These are phyloP conservation scores for Platynereis dumerilii DNA, from an alignment of 2,888 invertebrate genomes.

Conservation along the genomic window DNA sequence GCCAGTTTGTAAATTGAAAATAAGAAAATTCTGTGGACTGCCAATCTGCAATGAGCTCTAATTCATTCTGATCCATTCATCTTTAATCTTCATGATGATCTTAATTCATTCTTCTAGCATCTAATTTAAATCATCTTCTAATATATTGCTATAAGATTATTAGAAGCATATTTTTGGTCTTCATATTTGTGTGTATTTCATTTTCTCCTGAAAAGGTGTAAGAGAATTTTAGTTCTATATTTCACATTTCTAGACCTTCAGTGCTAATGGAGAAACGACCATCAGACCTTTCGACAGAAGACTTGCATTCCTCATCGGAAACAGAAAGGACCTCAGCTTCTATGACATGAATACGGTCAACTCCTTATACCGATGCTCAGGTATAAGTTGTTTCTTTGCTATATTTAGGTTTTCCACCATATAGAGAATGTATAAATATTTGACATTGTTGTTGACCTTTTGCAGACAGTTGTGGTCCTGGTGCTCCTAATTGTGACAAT, in stretches of 20 bases:
- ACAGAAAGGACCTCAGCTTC: constrained; percentile 31
- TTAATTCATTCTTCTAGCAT: neutral
- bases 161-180: no score
- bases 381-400: no score
- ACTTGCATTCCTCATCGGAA: constrained; percentile 31
- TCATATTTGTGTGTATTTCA: no score
- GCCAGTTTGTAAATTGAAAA: no score
- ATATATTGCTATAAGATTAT: no score
- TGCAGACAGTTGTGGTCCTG: neutral
- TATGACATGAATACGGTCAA: constrained; percentile 34
- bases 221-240: no score
- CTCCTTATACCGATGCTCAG: constrained; percentile 32
- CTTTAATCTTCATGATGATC: neutral
- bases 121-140: no score
- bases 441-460: neutral
- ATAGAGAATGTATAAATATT: neutral
- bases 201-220: no score
- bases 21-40: no score
- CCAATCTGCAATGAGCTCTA: no score
- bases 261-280: constrained; percentile 19
- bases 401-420: no score
- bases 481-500: constrained; percentile 28
- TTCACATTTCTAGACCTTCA: constrained; percentile 29
- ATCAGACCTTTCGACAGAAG: constrained; percentile 25
- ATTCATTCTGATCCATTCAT: no score